Percentiles rank a stretch among this genome's conserved stretches.
These are phyloP conservation scores for Tetramorium simillimum DNA, from an alignment of 1,140 invertebrate species.

Conservation along the genomic window DNA sequence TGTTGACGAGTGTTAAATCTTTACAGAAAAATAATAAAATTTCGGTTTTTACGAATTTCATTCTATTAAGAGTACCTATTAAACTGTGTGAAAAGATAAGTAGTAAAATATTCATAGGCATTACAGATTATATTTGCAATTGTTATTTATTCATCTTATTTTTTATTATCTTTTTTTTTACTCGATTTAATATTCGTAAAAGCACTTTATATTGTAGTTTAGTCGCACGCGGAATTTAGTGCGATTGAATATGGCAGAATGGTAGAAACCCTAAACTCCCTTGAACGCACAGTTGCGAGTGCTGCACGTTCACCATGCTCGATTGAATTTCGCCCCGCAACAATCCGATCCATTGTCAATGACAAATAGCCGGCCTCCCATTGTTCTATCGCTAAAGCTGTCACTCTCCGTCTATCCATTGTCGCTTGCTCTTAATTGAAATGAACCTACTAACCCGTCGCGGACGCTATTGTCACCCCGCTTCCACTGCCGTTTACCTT, in stretches of 20 bases:
- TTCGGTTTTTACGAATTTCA: neutral
- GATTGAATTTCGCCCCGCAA: conserved; percentile 62
- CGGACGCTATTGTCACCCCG: conserved; percentile 12
- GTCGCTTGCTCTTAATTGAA: conserved; percentile 53
- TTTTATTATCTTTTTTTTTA: neutral
- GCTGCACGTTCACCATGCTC: conserved; percentile 49
- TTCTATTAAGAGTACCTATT: neutral
- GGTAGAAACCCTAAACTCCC: conserved; percentile 28
- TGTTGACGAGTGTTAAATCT: neutral
- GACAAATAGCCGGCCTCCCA: conserved; percentile 53
- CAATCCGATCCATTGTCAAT: conserved; percentile 58
- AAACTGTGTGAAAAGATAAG: neutral
- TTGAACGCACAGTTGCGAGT: conserved; percentile 2
- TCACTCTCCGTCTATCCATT: conserved; percentile 57
- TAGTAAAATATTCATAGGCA: neutral
- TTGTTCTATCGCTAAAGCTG: conserved; percentile 53
- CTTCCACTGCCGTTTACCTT: conserved; percentile 40
- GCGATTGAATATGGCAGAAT: conserved; percentile 27
- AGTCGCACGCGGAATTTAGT: neutral
- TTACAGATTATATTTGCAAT: neutral
- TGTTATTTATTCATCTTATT: neutral
- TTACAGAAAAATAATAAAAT: neutral
- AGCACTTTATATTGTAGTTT: neutral
- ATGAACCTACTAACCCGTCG: conserved; percentile 49
- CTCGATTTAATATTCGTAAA: neutral